Evolutionary conservation across 2,113 vertebrate species (phyloP).

Genomic region (Eubucco bourcierii): DNA sequence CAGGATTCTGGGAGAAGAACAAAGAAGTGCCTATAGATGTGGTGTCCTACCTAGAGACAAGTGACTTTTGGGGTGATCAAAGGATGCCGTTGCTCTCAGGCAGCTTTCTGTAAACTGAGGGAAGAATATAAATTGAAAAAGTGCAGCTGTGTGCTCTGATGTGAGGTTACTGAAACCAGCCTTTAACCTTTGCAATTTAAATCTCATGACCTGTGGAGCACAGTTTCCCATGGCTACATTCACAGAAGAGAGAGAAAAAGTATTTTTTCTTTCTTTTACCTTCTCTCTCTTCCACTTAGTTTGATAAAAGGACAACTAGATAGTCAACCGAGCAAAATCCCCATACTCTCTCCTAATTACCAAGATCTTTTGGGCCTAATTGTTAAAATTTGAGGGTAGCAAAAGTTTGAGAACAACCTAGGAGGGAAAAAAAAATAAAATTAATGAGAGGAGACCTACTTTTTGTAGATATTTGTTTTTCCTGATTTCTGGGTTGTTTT

Average conservation of each 20-base stretch:
- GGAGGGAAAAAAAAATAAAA: background rate
- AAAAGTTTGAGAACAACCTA: background rate
- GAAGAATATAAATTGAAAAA: slow-evolving; percentile 19
- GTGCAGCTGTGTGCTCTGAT: background rate
- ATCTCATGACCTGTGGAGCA: background rate
- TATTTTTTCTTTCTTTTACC: slow-evolving; percentile 9
- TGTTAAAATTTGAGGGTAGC: background rate
- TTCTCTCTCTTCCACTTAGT: background rate
- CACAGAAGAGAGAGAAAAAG: background rate
- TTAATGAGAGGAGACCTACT: no score
- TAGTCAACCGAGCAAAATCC: background rate
- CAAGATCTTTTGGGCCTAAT: background rate
- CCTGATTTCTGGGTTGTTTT: background rate
- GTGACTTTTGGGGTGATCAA: background rate
- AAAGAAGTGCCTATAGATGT: background rate
- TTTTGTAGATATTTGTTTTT: no score
- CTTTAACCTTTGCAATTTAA: slow-evolving; percentile 21
- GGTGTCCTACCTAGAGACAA: background rate
- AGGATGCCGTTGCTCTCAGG: background rate
- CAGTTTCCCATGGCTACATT: background rate
- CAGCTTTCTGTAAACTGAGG: slow-evolving; percentile 1
- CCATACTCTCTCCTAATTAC: background rate
- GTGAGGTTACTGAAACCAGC: slow-evolving; percentile 1
- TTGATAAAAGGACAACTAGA: background rate
- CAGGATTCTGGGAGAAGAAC: background rate